Percentiles rank a stretch among this genome's conserved stretches.
phyloP scores from a whole-genome alignment of 2,888 invertebrate genomes.

The Tipula helvola region DNA sequence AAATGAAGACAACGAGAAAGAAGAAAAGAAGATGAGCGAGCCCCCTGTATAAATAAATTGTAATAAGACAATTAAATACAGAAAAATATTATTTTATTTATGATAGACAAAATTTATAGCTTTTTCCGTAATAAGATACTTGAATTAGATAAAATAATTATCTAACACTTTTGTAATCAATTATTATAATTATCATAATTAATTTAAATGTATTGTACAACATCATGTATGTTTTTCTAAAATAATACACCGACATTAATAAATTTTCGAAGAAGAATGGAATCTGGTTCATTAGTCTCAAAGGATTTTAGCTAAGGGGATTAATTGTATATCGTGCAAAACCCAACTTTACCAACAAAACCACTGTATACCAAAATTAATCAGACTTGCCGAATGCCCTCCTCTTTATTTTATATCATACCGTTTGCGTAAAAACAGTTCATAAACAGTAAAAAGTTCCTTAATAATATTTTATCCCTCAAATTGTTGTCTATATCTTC shows the following conservation, averaged over 20 bases:
- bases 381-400: background rate
- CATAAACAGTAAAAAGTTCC: background rate
- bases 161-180: background rate
- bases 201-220: background rate
- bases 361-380: too few species aligned
- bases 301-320: background rate
- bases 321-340: background rate
- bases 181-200: background rate
- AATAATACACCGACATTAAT: background rate
- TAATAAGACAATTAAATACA: background rate
- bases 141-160: background rate
- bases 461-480: background rate
- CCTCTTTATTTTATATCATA: background rate
- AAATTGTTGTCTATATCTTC: background rate
- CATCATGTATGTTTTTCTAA: background rate
- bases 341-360: background rate
- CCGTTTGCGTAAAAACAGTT: background rate
- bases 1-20: background rate
- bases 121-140: background rate
- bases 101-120: background rate
- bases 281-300: background rate
- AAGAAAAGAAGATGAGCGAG: background rate
- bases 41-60: background rate
- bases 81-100: background rate
- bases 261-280: background rate